phyloP scores from a whole-genome alignment of 2,888 invertebrate genomes.

The Drosophila austrosaltans region DNA sequence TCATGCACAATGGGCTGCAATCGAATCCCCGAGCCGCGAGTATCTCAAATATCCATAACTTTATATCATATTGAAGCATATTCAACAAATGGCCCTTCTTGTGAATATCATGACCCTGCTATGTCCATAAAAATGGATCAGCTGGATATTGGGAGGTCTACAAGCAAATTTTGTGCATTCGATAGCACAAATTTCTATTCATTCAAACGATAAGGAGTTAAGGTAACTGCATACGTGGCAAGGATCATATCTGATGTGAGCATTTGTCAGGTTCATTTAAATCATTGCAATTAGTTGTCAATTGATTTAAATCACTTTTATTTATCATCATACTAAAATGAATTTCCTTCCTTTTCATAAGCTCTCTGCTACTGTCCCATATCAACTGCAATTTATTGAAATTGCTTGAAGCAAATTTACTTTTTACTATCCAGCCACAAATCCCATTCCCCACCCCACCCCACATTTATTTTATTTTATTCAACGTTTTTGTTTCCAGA shows the following conservation, averaged over 20 bases:
- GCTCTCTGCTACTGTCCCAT: neutral
- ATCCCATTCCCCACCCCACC: neutral
- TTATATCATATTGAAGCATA: constrained; percentile 17
- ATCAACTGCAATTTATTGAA: constrained; percentile 54
- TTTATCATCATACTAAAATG: no score
- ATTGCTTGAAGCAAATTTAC: constrained; percentile 47
- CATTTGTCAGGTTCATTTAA: neutral
- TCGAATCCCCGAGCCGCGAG: constrained; percentile 32
- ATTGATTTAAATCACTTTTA: neutral
- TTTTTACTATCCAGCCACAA: neutral
- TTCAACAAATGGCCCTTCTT: constrained; percentile 6
- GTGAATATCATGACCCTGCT: neutral
- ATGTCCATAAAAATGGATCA: constrained; percentile 4
- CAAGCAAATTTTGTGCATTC: no score
- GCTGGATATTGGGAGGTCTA: neutral
- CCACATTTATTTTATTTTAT: neutral
- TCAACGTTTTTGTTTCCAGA: constrained; percentile 24
- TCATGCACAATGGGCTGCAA: constrained; percentile 48
- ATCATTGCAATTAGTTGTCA: neutral
- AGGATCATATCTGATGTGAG: neutral
- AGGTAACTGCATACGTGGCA: neutral
- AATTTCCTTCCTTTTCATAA: neutral
- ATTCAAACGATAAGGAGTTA: neutral
- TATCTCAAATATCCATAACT: constrained; percentile 35
- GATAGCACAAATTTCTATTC: no score